Base-by-base conservation (phyloP, 2,888 invertebrate genomes). In the Dynastes grantii region DNA sequence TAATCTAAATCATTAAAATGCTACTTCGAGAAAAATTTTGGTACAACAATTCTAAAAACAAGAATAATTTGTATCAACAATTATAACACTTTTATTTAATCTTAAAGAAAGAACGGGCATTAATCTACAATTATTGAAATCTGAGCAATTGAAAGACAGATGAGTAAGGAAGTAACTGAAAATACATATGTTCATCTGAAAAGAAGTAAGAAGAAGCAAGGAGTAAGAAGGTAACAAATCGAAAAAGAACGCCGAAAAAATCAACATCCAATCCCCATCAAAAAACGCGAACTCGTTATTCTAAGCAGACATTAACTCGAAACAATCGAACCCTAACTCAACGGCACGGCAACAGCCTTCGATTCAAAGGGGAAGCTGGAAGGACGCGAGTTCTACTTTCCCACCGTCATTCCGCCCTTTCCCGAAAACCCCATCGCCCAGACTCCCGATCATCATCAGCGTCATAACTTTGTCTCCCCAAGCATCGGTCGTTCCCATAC, bases 391-490 rank as follows among this genome's bases (percentile, higher is more conserved):
- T 45, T 45, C 45, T 45, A 8, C 8, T 37, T 45, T 22, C 16
- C 55, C 22, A 22, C 55, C 55, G 8, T 45, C 11, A 8, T 45
- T 11, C 45, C 45, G 45, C 45, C 45, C 45, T 45, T 11, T 45
- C 11, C 45, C 45, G 8, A 11, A 9, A 45, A 8, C 22, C n/a
- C 55, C 55, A 55, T 3, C 55, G 55, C 16, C 55, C 32, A 4
- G 9, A 9, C 8, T 8, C 45, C 45, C 45, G 55, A 58, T 22
- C 55, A 22, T 58, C 55, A 55, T 27, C 61, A 63, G 63, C 73
- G 61, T 75, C 73, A 75, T 75, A 75, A 75, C 73, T 75, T 75
- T 40, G 73, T 75, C 61, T 75, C 61, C 73, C 73, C 29, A 27
- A 75, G 61, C 61, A 13, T 61, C 45, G 40, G 22, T 49, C 27